phyloP scores from a whole-genome alignment of 1,140 invertebrate genomes.

The Pogonomyrmex barbatus region DNA sequence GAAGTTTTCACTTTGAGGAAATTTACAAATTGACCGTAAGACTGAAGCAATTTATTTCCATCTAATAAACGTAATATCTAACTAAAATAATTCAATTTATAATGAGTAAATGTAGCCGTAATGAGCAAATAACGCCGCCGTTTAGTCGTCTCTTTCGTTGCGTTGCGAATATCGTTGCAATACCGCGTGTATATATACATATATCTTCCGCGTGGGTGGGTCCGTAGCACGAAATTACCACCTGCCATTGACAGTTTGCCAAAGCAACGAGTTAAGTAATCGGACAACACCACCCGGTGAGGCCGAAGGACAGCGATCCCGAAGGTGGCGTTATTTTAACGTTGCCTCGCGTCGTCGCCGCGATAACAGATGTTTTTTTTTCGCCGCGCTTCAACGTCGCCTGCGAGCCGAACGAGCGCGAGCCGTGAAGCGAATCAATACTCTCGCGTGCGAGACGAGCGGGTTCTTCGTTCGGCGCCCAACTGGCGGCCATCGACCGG shows the following conservation, averaged over 20 bases:
- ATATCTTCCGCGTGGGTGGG: background rate
- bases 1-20: no score
- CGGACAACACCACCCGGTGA: background rate
- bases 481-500: constrained; percentile 66
- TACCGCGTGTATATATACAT: background rate
- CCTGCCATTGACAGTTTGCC: constrained; percentile 34
- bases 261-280: constrained; percentile 31
- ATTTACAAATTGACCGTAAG: no score
- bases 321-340: constrained; percentile 13
- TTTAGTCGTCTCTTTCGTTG: background rate
- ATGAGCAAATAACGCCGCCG: background rate
- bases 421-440: constrained; percentile 72
- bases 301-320: constrained; percentile 29
- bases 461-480: constrained; percentile 56
- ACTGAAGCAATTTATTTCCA: background rate
- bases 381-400: background rate
- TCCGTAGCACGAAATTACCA: background rate
- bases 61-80: background rate
- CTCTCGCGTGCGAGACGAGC: constrained; percentile 64
- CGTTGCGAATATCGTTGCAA: background rate
- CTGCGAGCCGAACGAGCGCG: constrained; percentile 49
- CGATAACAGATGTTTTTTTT: constrained; percentile 5
- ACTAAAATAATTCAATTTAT: background rate
- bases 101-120: no score
- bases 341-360: background rate